phyloP scores from a whole-genome alignment of 2,888 invertebrate genomes.

The Cecidostiba fungosa region DNA sequence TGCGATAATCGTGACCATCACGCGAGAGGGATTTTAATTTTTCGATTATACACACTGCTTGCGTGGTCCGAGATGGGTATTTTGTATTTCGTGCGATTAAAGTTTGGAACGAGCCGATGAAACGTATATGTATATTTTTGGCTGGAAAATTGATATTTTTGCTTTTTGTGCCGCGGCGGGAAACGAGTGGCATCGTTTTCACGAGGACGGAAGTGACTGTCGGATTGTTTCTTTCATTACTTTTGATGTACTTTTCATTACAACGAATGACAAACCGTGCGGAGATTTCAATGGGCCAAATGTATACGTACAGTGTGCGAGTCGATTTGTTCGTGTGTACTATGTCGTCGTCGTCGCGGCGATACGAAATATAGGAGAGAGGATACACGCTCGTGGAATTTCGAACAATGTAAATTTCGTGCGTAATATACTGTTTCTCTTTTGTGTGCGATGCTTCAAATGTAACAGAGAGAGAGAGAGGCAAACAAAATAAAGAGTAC shows the following conservation, averaged over 20 bases:
- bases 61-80: slow-evolving; percentile 7
- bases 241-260: neutral
- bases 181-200: neutral
- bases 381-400: slow-evolving; percentile 34
- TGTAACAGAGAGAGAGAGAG: slow-evolving; percentile 17
- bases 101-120: slow-evolving; percentile 25
- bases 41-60: slow-evolving; percentile 4
- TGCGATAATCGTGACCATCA: slow-evolving; percentile 12
- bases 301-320: neutral
- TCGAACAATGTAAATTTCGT: slow-evolving; percentile 46
- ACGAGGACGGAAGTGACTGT: slow-evolving; percentile 25
- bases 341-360: neutral
- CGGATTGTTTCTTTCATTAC: neutral
- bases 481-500: slow-evolving; percentile 14
- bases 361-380: neutral
- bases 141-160: neutral
- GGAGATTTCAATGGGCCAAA: neutral
- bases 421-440: neutral
- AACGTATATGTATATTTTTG: neutral
- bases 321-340: neutral
- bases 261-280: slow-evolving; percentile 25
- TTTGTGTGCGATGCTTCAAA: slow-evolving; percentile 10
- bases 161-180: neutral
- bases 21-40: slow-evolving; percentile 2
- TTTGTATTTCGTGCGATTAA: slow-evolving; percentile 2